These are phyloP conservation scores for Microctonus aethiopoides DNA, from an alignment of 2,888 invertebrate species.

Conservation along the genomic window DNA sequence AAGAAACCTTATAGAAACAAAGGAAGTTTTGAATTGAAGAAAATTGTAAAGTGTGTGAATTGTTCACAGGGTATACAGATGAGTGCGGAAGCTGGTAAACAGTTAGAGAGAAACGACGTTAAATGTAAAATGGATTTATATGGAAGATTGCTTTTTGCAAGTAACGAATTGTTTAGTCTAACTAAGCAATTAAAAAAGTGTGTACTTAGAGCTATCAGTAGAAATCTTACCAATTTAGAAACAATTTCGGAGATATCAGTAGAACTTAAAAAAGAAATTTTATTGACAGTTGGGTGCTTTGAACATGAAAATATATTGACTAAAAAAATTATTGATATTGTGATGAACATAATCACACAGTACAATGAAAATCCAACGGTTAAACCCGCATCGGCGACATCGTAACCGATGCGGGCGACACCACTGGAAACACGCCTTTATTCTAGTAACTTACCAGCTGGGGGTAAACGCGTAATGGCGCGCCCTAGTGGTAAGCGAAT, in stretches of 20 bases:
- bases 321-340: background rate
- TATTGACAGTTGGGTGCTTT: background rate
- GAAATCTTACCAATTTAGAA: background rate
- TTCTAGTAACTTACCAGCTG: too few relatives aligned
- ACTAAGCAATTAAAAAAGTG: background rate
- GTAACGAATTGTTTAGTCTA: background rate
- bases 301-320: background rate
- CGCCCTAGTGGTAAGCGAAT: too few relatives aligned
- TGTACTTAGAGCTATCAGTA: background rate
- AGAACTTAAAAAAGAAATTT: background rate
- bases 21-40: background rate
- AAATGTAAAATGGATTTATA: slow-evolving; percentile 1
- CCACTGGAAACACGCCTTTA: too few relatives aligned
- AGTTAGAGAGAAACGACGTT: background rate
- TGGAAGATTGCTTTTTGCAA: background rate
- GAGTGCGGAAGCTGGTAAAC: background rate
- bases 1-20: background rate
- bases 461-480: too few relatives aligned
- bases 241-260: background rate
- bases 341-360: too few relatives aligned
- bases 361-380: too few relatives aligned
- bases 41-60: slow-evolving; percentile 3
- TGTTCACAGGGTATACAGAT: slow-evolving; percentile 1
- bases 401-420: too few relatives aligned
- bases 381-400: too few relatives aligned